These are phyloP conservation scores for Cephalophus harveyi DNA, from an alignment of 2,113 vertebrate genomes.

Conservation along the genomic window DNA sequence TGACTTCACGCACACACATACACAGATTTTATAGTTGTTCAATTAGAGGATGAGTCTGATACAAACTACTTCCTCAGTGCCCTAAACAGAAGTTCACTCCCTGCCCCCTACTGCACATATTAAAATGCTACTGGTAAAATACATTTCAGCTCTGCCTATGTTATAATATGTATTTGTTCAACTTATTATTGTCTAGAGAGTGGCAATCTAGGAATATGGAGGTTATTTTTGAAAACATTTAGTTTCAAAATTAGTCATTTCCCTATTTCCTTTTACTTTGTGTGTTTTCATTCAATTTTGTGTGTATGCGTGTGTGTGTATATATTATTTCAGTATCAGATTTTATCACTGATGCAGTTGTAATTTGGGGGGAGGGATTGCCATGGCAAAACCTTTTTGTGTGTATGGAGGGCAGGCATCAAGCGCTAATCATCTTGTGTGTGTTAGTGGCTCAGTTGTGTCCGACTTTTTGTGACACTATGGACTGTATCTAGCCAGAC, in stretches of 20 bases:
- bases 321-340: not conserved
- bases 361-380: not conserved
- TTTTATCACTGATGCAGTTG: not conserved
- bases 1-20: not conserved
- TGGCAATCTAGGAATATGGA: not conserved
- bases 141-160: not conserved
- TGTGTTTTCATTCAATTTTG: not conserved
- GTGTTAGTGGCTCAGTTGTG: not conserved
- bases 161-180: not conserved
- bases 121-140: not conserved
- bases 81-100: not conserved
- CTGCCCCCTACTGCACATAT: fast-evolving
- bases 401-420: not conserved
- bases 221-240: not conserved
- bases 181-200: not conserved
- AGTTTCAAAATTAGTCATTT: not conserved
- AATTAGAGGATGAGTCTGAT: not conserved
- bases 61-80: not conserved
- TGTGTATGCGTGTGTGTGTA: not conserved
- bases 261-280: not conserved
- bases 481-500: not conserved
- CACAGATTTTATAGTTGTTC: not conserved
- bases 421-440: not conserved
- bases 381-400: not conserved
- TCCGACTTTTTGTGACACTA: not conserved